Base-by-base conservation (phyloP, 2,888 invertebrate genomes). In the Danaus chrysippus region DNA sequence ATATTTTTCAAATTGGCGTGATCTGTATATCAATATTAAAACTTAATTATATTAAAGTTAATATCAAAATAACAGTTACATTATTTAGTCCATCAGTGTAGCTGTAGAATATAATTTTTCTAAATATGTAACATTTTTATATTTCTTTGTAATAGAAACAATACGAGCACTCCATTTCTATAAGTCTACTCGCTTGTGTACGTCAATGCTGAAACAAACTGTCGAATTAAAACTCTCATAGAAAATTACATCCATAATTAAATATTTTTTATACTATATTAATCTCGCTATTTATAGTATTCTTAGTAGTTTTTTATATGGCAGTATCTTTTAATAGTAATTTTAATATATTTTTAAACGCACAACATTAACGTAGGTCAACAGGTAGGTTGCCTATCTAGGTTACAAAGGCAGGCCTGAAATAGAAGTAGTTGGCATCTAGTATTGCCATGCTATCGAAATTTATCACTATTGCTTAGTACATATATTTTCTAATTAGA, bases 351-450 rank as follows among this genome's bases (percentile, higher is more conserved):
- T 44, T 49, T 58, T 52, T 52, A 58, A 41, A 52, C 34, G 23
- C 13, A 23, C 58, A 46, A 11, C 11, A 43, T 44, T 23, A 17
- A 46, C 34, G 46, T 58, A 58, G 49, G 58, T 58, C 58, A 58
- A 58, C 58, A 58, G 53, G 58, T 58, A 19, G 42, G 52, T 9
- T n/a, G 15, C 9, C 1, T 49, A 49, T 17, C 15, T 49, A 49
- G 49, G 17, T 49, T 49, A 49, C 17, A 34, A 34, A 49, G 17
- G 46, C 3, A 46, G 6, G 9, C 46, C 46, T n/a, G 15, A 9
- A n/a, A 46, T 46, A n/a, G 46, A 46, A n/a, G 17, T 9, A 15
- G 15, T 11, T 10, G 10, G 2, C 17, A 15, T 49, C 17, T n/a
- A 13, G 9, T n/a, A 13, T 13, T 6, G 13, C 13, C 9, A 46